Evolutionary conservation across 2,113 vertebrate species (phyloP).

Genomic region (Athene noctua): DNA sequence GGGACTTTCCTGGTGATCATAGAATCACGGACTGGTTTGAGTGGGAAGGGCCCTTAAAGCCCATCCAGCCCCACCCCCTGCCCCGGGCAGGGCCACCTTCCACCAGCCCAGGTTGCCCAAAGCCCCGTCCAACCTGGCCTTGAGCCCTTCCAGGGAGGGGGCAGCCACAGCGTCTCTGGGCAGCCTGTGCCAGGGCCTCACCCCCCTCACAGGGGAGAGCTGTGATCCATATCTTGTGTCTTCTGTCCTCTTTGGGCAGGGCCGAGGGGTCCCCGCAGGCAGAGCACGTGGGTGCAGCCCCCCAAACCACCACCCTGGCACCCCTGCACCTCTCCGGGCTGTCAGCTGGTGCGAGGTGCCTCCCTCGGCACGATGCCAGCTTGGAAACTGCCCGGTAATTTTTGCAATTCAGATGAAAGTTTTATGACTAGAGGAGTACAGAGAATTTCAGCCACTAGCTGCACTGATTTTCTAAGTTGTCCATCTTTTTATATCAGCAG

Average conservation of each 20-base stretch:
- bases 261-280: not conserved
- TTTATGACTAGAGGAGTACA: not conserved
- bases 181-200: too few species aligned
- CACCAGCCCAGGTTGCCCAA: too few species aligned
- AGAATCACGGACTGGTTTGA: too few species aligned
- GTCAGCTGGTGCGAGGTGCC: rapidly evolving
- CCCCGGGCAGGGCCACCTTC: too few species aligned
- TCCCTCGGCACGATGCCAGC: rapidly evolving
- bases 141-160: too few species aligned
- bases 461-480: not conserved
- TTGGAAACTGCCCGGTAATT: rapidly evolving
- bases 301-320: not conserved
- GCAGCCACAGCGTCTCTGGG: too few species aligned
- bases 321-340: not conserved
- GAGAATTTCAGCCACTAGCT: not conserved
- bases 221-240: rapidly evolving
- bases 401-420: not conserved
- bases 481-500: not conserved
- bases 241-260: rapidly evolving
- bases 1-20: not conserved
- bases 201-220: too few species aligned
- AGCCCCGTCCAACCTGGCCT: too few species aligned
- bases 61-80: too few species aligned
- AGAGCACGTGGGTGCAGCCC: not conserved
- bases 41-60: too few species aligned